Base-by-base conservation (phyloP, 1,140 invertebrate genomes). In the Oncopodura yosiiana region DNA sequence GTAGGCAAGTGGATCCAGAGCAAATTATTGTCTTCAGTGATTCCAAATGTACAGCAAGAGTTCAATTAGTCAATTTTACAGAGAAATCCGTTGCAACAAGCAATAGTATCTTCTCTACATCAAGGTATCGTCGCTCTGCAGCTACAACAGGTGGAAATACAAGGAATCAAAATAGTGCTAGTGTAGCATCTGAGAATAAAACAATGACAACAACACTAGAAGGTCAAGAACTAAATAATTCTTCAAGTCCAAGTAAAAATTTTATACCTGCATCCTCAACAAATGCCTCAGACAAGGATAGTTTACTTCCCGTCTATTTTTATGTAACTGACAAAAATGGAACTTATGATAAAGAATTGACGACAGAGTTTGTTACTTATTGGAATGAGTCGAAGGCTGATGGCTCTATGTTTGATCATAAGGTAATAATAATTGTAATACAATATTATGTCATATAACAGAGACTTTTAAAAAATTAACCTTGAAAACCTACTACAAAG, bases 301-400 rank as follows among this genome's bases (percentile, higher is more conserved):
- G 29, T 3, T 23, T 54, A 2, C 29, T 26, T 38, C 53, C 62
- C 23, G 60, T 64, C 3, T 62, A 62, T 38, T 59, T 64, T 27
- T 64, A 60, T 48, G 24, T 64, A 11, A 60, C 42, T 41, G 49
- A 64, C 30, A 59, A 57, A 29, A 56, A 62, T 53, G 62, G 62
- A 11, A 60, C 37, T 36, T 64, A 60, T 38, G 58, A 64, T 53
- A 56, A 50, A 53, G 16, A 51, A 6, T 42, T 64, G 45, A 64
- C 62, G 3, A 54, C 50, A 30, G 38, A 53, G 24, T 64, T 64
- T 36, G n/a, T 52, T 27, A 27, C 39, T 9, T 30, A 54, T 23
- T 64, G 62, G 62, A 58, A 57, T 43, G 18, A 21, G 24, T 30
- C 46, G 5, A 45, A 27, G 6, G 41, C 14, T 6, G 24, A 43